phyloP scores from a whole-genome alignment of 2,797 vertebrate species.

The Strix occidentalis region DNA sequence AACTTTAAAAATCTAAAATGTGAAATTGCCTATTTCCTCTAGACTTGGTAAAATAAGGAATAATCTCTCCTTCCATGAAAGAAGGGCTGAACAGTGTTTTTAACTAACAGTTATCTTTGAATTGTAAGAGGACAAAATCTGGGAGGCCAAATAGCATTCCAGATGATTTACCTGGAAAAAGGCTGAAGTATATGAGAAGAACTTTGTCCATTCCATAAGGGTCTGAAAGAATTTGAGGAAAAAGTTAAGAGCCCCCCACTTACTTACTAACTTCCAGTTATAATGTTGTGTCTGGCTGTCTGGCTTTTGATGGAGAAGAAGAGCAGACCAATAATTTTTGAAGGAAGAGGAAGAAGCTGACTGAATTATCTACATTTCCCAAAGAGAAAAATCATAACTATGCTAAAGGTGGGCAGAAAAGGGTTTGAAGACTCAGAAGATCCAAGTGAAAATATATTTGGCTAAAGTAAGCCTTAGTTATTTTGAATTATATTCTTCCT shows the following conservation, averaged over 20 bases:
- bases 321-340: neutral
- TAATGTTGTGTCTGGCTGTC: neutral
- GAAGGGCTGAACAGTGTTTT: neutral
- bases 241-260: neutral
- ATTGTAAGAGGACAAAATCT: neutral
- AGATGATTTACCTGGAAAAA: neutral
- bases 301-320: neutral
- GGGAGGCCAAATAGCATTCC: neutral
- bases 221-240: neutral
- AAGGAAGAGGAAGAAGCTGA: neutral
- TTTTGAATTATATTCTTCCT: neutral
- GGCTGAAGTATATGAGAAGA: neutral
- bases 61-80: neutral
- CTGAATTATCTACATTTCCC: neutral
- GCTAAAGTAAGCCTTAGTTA: neutral
- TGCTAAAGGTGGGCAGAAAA: neutral
- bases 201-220: neutral
- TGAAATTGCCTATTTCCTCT: neutral
- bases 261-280: neutral
- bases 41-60: neutral
- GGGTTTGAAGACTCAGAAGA: neutral
- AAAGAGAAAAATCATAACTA: neutral
- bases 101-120: neutral
- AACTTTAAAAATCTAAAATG: neutral
- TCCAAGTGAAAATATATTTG: neutral